Conservation (phyloP, 1,140 invertebrate genomes). For the Rhagoletis zephyria region DNA sequence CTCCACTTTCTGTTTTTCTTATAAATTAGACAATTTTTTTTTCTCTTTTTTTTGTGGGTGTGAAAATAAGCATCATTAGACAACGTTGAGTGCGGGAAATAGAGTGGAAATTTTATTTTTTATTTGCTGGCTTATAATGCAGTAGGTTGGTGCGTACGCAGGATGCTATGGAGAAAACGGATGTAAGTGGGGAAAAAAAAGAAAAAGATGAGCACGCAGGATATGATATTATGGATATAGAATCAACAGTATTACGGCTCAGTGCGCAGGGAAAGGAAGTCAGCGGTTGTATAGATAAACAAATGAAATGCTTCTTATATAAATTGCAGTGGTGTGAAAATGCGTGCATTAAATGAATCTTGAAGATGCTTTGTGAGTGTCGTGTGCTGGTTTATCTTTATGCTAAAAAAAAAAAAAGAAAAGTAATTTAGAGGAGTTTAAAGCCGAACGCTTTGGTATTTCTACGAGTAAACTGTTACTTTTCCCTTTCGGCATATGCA, state of each 20-base stretch:
- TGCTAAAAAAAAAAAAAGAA: too few relatives aligned
- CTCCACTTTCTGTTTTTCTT: background rate
- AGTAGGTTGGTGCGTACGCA: too few relatives aligned
- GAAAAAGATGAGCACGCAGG: background rate
- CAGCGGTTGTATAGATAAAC: background rate
- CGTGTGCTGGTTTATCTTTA: too few relatives aligned
- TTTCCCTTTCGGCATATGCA: too few relatives aligned
- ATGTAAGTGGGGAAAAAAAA: background rate
- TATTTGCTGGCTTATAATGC: too few relatives aligned
- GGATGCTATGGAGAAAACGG: background rate
- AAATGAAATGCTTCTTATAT: slow-evolving; percentile 2
- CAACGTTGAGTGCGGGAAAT: background rate
- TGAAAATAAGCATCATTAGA: slow-evolving; percentile 33
- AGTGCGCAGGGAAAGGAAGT: background rate
- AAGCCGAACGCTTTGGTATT: too few relatives aligned
- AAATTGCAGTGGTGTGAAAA: background rate
- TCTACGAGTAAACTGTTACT: too few relatives aligned
- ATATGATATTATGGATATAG: background rate
- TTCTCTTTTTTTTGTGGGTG: background rate
- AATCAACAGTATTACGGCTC: background rate
- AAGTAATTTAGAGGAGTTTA: too few relatives aligned
- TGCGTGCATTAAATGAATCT: too few relatives aligned
- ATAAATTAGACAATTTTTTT: background rate
- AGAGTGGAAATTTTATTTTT: background rate
- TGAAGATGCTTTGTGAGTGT: too few relatives aligned